phyloP scores from a whole-genome alignment of 2,113 vertebrate genomes.

The Pleuronectes platessa region DNA sequence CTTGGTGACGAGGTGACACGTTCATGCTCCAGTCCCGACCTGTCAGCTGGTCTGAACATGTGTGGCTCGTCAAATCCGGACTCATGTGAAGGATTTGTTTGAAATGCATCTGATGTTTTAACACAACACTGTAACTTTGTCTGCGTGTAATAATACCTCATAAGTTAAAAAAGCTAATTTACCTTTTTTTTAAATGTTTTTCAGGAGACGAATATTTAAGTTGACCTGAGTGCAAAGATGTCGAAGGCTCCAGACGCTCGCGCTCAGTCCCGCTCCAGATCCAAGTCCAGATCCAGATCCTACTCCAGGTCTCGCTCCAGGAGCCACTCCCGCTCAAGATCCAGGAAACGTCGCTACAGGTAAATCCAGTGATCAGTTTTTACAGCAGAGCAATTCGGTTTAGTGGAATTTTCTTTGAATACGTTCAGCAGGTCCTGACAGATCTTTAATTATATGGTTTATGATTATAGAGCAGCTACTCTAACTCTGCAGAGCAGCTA shows the following conservation, averaged over 20 bases:
- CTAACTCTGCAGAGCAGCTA: no score
- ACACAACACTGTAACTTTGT: no score
- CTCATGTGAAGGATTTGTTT: background rate
- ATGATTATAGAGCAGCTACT: no score
- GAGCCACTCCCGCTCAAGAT: conserved; percentile 92
- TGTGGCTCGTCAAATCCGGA: background rate
- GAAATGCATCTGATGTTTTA: background rate
- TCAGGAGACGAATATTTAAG: conserved; percentile 56
- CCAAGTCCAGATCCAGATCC: conserved; percentile 89
- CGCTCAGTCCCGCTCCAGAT: conserved; percentile 90
- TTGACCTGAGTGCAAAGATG: conserved; percentile 81
- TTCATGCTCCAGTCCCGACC: background rate
- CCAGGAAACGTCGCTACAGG: conserved; percentile 96
- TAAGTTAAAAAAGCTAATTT: background rate
- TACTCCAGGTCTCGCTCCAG: conserved; percentile 93
- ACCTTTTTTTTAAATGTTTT: conserved; percentile 1
- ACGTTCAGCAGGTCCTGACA: background rate
- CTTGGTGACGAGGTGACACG: conserved; percentile 13
- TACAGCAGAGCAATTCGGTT: background rate
- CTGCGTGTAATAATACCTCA: no score
- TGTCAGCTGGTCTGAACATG: conserved; percentile 33
- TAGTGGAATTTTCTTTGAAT: background rate
- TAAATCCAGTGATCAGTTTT: conserved; percentile 56
- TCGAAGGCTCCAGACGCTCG: conserved; percentile 94
- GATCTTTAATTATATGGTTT: background rate